Evolutionary conservation across 2,888 invertebrate genomes (phyloP).

Genomic region (Alloscopus bannaensis): DNA sequence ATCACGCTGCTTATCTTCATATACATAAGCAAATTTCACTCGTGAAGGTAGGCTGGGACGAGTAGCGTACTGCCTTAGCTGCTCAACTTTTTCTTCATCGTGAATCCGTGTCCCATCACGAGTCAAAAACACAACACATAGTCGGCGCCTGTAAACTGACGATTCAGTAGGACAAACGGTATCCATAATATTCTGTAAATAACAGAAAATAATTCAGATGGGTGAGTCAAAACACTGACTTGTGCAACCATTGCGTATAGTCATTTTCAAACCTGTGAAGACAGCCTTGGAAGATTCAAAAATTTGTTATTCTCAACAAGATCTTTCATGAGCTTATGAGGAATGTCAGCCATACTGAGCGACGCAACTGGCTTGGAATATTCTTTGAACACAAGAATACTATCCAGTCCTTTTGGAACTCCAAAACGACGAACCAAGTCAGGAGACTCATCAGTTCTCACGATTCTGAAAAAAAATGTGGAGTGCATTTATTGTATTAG

Average conservation of each 20-base stretch:
- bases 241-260: background rate
- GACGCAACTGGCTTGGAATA: conserved; percentile 88
- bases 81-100: conserved; percentile 63
- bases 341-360: conserved; percentile 92
- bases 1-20: conserved; percentile 86
- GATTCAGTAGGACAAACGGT: conserved; percentile 93
- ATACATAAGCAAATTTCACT: conserved; percentile 92
- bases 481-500: background rate
- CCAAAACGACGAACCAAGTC: conserved; percentile 84
- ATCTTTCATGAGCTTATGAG: conserved; percentile 90
- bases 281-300: conserved; percentile 89
- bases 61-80: conserved; percentile 66
- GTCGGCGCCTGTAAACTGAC: conserved; percentile 84
- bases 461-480: conserved; percentile 52
- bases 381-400: conserved; percentile 93
- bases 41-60: conserved; percentile 76
- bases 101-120: conserved; percentile 73
- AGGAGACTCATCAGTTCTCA: conserved; percentile 75
- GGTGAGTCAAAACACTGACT: background rate
- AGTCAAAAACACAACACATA: conserved; percentile 89
- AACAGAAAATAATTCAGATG: background rate
- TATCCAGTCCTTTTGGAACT: conserved; percentile 84
- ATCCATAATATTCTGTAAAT: conserved; percentile 78
- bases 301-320: conserved; percentile 92
- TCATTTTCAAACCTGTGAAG: conserved; percentile 85